These are phyloP conservation scores for Watsonalla cultraria DNA, from an alignment of 2,888 invertebrate species.

Conservation along the genomic window DNA sequence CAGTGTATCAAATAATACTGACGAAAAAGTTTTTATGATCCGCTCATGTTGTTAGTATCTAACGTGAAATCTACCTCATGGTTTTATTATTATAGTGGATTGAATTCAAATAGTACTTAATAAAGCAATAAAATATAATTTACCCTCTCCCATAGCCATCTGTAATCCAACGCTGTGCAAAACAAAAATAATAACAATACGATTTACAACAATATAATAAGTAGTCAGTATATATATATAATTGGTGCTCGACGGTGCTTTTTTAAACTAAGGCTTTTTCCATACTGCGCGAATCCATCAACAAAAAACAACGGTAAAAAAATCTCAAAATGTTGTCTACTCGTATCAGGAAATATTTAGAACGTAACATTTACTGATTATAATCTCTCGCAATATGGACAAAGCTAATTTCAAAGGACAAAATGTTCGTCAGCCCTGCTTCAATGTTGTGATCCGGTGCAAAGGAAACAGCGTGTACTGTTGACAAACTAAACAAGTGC, in stretches of 20 bases:
- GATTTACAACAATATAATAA: conserved; percentile 16
- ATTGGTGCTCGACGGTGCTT: conserved; percentile 3
- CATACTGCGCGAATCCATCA: neutral
- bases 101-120: conserved; percentile 2
- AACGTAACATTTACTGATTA: too few species aligned
- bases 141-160: conserved; percentile 68
- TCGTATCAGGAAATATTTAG: too few species aligned
- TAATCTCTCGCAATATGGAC: conserved; percentile 1
- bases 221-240: conserved; percentile 20
- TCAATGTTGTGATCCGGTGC: conserved; percentile 14
- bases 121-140: conserved; percentile 27
- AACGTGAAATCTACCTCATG: too few species aligned
- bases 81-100: too few species aligned
- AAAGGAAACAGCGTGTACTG: conserved; percentile 19
- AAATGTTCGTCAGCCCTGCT: neutral
- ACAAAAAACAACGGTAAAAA: too few species aligned
- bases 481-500: conserved; percentile 21
- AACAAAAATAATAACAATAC: conserved; percentile 51
- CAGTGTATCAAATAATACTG: too few species aligned
- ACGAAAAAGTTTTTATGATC: too few species aligned
- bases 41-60: too few species aligned
- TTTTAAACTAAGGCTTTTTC: neutral
- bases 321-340: too few species aligned
- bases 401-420: neutral
- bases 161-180: conserved; percentile 72